Percentiles rank a stretch among this genome's conserved stretches.
phyloP scores from a whole-genome alignment of 2,888 invertebrate species.

The Seira musarum region DNA sequence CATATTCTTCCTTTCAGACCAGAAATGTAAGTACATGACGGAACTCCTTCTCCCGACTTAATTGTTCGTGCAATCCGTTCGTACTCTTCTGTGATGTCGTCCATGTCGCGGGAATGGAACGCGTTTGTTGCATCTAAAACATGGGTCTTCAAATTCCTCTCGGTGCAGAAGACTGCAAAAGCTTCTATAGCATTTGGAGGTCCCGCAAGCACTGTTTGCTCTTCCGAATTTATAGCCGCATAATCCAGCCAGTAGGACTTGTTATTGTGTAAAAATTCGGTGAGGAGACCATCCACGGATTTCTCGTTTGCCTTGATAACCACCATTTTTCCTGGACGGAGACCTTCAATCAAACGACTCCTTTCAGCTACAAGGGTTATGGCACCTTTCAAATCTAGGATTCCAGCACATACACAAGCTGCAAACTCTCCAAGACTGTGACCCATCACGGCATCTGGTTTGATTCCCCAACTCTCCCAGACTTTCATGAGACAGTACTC shows the following conservation, averaged over 20 bases:
- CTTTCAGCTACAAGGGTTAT: constrained; percentile 55
- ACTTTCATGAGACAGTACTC: constrained; percentile 52
- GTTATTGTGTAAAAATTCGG: constrained; percentile 26
- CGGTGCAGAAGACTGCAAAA: constrained; percentile 36
- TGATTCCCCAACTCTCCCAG: constrained; percentile 54
- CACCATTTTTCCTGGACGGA: constrained; percentile 52
- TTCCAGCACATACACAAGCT: constrained; percentile 48
- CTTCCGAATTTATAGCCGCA: constrained; percentile 58
- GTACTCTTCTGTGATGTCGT: constrained; percentile 45
- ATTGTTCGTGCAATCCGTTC: constrained; percentile 18
- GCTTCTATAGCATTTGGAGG: constrained; percentile 23
- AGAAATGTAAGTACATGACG: constrained; percentile 45
- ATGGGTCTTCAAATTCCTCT: constrained; percentile 38
- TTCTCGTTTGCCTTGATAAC: constrained; percentile 50
- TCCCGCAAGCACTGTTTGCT: constrained; percentile 58
- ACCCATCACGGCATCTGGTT: constrained; percentile 41
- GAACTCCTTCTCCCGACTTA: background rate
- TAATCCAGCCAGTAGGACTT: constrained; percentile 53
- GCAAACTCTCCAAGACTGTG: constrained; percentile 62
- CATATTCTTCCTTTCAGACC: constrained; percentile 49
- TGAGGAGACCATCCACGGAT: constrained; percentile 24
- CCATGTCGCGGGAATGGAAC: constrained; percentile 60
- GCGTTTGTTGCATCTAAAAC: constrained; percentile 52
- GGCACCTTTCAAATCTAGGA: constrained; percentile 54
- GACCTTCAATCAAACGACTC: constrained; percentile 52